Percentiles rank a stretch among this genome's conserved stretches.
Conservation (phyloP, 2,113 vertebrate species). For the Onychostoma macrolepis region DNA sequence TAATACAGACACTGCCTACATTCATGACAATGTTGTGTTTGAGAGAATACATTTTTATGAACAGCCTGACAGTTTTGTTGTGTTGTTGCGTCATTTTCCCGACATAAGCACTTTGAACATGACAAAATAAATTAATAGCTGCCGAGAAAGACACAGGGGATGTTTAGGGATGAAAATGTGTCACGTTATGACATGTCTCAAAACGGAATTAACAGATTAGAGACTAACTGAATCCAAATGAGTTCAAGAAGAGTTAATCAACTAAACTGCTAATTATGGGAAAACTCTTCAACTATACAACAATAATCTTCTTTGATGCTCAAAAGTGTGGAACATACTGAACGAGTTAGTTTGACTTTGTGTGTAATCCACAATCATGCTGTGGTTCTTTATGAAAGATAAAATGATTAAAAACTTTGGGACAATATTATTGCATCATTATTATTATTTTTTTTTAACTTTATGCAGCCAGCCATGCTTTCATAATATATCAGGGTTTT, state of each 20-base stretch:
- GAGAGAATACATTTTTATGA: slow-evolving; percentile 18
- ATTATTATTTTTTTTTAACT: not conserved
- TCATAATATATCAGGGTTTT: not conserved
- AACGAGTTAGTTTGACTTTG: not conserved
- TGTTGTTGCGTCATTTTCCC: not conserved
- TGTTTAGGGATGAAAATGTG: slow-evolving; percentile 3
- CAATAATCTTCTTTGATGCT: not conserved
- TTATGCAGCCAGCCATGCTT: not conserved
- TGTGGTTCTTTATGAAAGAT: not conserved
- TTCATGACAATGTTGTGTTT: slow-evolving; percentile 5
- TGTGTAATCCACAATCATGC: not conserved
- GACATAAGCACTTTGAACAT: not conserved
- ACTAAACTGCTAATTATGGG: not conserved
- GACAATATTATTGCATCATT: not conserved
- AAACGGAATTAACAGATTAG: not conserved
- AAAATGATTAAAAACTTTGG: not conserved
- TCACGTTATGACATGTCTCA: not conserved
- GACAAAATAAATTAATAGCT: not conserved
- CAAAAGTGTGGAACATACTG: not conserved
- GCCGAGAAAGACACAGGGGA: not conserved
- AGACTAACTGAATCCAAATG: slow-evolving; percentile 1
- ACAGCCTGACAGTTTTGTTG: not conserved
- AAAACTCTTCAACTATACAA: not conserved
- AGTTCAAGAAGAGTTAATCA: not conserved
- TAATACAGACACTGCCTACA: not conserved